Base-by-base conservation (phyloP, 2,797 vertebrate genomes). In the Phalloptychus januarius region DNA sequence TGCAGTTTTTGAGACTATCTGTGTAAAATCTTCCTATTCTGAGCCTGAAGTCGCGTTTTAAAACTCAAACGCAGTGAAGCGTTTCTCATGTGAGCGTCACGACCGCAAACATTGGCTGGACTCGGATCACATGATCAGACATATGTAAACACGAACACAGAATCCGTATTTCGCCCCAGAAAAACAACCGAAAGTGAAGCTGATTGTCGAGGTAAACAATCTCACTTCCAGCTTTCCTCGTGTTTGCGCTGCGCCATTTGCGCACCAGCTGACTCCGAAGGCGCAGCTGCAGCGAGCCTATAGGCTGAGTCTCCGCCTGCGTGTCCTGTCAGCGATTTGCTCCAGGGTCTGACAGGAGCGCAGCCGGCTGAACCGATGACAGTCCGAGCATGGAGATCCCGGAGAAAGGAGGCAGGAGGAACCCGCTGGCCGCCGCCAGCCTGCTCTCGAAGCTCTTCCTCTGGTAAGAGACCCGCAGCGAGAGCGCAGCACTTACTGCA, bases 381-480 rank as follows among this genome's bases (percentile, higher is more conserved):
- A 8, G 3, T 16, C 20, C 2, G 31, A 73, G 15, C 33, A 79
- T 71, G 85, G 71, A 73, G 31, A 6, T 0, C 0, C 20, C 1
- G 0, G 18, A 74, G 25, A 28, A 12, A 7, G 65, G 28, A 2
- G 46, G 4, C 8, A 70, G 23, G 1, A 36, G 0, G 0, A 90
- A 83, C 8, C 88, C 88, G 1, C 50, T 85, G 71, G 81, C 58
- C 0, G 38, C 28, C 1, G 87, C 87, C 6, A 23, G 25, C 1
- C 48, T 71, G 1, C 1, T 85, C 0, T 88, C 90, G 0, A 70
- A 69, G 28, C 0, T 91, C 0, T 83, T 88, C 16, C 4, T 91
- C 20, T 91, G 90, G 90, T 91, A 10, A 85, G 88, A 50, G 18
- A 16, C n/a, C n/a, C n/a, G n/a, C n/a, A 16, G 45, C 45, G n/a